phyloP scores from a whole-genome alignment of 2,113 vertebrate species.

The Xyrauchen texanus region DNA sequence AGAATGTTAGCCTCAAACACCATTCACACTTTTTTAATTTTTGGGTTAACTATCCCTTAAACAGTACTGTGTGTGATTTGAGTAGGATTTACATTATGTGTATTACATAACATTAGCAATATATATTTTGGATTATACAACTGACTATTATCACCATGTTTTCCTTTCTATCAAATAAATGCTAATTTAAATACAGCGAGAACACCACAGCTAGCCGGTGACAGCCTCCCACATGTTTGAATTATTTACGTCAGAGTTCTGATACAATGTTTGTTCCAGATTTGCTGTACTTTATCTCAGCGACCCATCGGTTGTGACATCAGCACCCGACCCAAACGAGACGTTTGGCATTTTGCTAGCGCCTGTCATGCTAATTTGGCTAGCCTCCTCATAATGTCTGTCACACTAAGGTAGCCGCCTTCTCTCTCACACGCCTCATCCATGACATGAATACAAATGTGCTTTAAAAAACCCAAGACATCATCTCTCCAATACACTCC shows the following conservation, averaged over 20 bases:
- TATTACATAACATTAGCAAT: no score
- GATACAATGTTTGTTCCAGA: not conserved
- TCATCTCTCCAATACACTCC: constrained; percentile 25
- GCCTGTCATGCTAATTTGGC: constrained; percentile 36
- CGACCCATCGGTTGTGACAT: constrained; percentile 5
- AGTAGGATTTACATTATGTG: no score
- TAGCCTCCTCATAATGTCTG: constrained; percentile 22
- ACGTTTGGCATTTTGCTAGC: constrained; percentile 27
- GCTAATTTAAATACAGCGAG: not conserved
- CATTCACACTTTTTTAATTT: no score
- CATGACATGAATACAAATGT: constrained; percentile 62
- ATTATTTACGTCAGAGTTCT: constrained; percentile 26
- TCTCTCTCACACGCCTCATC: constrained; percentile 42
- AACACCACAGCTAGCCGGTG: not conserved
- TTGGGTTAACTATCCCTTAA: no score
- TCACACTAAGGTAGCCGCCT: constrained; percentile 17
- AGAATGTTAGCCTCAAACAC: no score
- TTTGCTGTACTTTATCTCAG: constrained; percentile 32
- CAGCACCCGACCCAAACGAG: constrained; percentile 25
- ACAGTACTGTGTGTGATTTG: no score
- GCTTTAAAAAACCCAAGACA: constrained; percentile 56
- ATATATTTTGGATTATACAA: no score
- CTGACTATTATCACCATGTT: no score
- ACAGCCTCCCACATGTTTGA: not conserved
- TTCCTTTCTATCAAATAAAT: not conserved